These are phyloP conservation scores for Heterocephalus glaber DNA, from an alignment of 2,113 vertebrate genomes.

Conservation along the genomic window DNA sequence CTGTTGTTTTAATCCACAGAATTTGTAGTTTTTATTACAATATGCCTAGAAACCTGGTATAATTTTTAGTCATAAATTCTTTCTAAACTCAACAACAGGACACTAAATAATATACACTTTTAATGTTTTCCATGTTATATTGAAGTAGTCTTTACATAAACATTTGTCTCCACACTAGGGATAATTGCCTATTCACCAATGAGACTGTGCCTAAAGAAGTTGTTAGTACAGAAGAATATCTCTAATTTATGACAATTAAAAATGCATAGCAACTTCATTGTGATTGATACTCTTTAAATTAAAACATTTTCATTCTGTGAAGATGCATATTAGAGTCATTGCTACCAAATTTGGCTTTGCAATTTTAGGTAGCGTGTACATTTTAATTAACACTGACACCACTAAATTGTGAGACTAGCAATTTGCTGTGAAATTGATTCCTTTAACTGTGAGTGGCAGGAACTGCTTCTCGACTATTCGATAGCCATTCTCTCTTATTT, in stretches of 20 bases:
- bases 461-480: neutral
- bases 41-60: neutral
- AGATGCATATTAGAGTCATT: neutral
- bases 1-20: neutral
- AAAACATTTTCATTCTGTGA: neutral
- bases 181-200: neutral
- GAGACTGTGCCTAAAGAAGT: neutral
- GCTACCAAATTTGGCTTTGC: neutral
- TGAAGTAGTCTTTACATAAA: neutral
- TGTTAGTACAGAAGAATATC: neutral
- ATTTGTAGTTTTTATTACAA: neutral
- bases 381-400: neutral
- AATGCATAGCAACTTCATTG: neutral
- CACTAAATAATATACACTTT: neutral
- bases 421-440: neutral
- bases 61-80: neutral
- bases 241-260: neutral
- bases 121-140: neutral
- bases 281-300: neutral
- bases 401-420: neutral
- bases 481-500: neutral
- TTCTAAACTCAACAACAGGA: neutral
- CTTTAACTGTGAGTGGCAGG: neutral
- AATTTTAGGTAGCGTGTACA: neutral
- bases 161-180: neutral